A percentile compares a stretch with the other conserved stretches of the same genome.
phyloP scores from a whole-genome alignment of 2,888 invertebrate genomes.

The Orchesellides sinensis region DNA sequence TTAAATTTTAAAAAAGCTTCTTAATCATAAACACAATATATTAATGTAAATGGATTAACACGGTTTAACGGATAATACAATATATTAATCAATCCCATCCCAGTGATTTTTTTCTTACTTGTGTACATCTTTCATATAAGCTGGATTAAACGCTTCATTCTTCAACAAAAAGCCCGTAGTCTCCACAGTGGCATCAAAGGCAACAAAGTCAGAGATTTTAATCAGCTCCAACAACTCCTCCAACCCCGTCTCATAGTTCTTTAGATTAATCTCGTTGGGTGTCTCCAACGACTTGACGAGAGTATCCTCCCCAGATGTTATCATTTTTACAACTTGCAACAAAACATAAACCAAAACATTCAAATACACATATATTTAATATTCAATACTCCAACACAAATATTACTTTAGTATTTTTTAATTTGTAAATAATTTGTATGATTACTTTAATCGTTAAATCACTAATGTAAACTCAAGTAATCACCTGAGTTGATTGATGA shows the following conservation, averaged over 20 bases:
- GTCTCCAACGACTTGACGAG: neutral
- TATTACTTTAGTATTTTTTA: neutral
- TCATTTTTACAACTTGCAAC: neutral
- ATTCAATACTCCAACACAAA: neutral
- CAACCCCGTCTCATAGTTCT: slow-evolving; percentile 34
- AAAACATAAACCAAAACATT: neutral
- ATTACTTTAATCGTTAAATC: no score
- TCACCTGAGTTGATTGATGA: no score
- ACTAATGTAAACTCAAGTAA: no score
- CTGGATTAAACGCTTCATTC: slow-evolving; percentile 42
- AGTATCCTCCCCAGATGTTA: neutral
- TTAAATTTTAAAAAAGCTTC: neutral
- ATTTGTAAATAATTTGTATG: no score
- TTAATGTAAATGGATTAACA: no score
- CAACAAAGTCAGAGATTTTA: slow-evolving; percentile 46
- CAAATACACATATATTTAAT: neutral
- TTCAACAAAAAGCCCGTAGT: slow-evolving; percentile 51
- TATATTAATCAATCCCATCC: no score
- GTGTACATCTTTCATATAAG: neutral
- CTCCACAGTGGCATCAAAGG: slow-evolving; percentile 60
- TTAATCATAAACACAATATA: neutral
- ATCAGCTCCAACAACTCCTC: slow-evolving; percentile 38
- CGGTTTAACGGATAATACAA: no score
- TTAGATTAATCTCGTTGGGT: slow-evolving; percentile 35
- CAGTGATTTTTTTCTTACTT: no score